phyloP scores from a whole-genome alignment of 1,140 invertebrate species.

The Hestina assimilis region DNA sequence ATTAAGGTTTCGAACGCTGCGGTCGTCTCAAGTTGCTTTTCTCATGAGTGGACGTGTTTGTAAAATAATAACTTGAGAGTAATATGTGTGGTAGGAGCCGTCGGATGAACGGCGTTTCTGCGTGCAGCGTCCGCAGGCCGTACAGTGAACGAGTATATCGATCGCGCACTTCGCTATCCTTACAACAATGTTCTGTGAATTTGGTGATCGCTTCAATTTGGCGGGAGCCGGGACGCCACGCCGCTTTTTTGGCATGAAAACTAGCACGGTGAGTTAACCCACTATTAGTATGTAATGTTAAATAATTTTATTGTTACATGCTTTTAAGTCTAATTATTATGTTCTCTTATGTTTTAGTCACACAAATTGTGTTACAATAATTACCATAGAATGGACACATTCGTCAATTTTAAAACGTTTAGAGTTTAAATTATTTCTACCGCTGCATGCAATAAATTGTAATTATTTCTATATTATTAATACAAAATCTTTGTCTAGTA shows the following conservation, averaged over 20 bases:
- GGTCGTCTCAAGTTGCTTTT: conserved; percentile 77
- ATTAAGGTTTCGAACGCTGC: conserved; percentile 76
- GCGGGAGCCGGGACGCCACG: conserved; percentile 55
- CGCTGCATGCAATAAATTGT: too few species aligned
- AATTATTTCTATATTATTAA: background rate
- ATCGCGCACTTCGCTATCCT: conserved; percentile 56
- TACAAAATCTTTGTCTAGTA: background rate
- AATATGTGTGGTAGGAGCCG: conserved; percentile 63
- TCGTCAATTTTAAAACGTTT: too few species aligned
- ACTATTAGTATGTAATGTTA: background rate
- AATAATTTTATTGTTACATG: conserved; percentile 2
- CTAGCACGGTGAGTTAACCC: conserved; percentile 48
- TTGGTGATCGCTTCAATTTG: conserved; percentile 62
- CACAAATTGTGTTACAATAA: too few species aligned
- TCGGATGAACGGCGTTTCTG: conserved; percentile 49
- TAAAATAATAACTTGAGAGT: conserved; percentile 76
- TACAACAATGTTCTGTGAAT: conserved; percentile 59
- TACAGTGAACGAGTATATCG: conserved; percentile 63
- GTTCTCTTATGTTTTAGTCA: too few species aligned
- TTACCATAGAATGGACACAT: too few species aligned
- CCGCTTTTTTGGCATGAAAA: conserved; percentile 40
- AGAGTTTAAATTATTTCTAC: too few species aligned
- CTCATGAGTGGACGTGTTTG: conserved; percentile 75
- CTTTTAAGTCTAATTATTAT: too few species aligned
- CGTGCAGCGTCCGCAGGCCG: conserved; percentile 50